Percentiles rank a stretch among this genome's conserved stretches.
These are phyloP conservation scores for Holothuria leucospilota DNA, from an alignment of 53 echinoderm and acorn worm species.

Conservation along the genomic window DNA sequence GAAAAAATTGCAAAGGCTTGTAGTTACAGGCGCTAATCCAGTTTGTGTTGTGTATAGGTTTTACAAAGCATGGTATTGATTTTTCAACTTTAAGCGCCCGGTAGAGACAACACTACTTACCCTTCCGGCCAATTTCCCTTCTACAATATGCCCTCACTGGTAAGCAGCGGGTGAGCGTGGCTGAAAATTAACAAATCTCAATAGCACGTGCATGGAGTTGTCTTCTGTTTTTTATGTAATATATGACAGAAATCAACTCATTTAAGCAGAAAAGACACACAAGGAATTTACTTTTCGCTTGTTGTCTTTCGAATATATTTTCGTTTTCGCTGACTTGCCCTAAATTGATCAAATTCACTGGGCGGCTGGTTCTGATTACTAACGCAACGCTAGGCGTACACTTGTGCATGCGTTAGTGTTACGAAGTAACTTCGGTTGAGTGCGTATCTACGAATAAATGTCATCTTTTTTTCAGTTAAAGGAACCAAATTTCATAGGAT, in stretches of 20 bases:
- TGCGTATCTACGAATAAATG: conserved; percentile 19
- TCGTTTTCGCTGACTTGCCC: conserved; percentile 44
- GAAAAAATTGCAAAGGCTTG: conserved; percentile 24
- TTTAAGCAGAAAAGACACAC: conserved; percentile 24
- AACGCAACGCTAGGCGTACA: conserved; percentile 8
- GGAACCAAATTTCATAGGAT: conserved; percentile 33
- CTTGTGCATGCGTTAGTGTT: conserved; percentile 24
- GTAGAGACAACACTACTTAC: conserved; percentile 32
- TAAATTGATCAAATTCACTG: conserved; percentile 45
- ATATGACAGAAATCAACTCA: conserved; percentile 33
- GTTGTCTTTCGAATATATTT: conserved; percentile 35
- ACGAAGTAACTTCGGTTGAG: conserved; percentile 33
- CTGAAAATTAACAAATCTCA: conserved; percentile 40
- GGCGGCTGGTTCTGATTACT: conserved; percentile 33
- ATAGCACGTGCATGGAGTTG: conserved; percentile 23
- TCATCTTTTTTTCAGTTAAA: conserved; percentile 18
- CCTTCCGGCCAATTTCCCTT: conserved; percentile 24
- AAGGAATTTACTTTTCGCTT: conserved; percentile 13
- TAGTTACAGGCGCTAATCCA: conserved; percentile 49
- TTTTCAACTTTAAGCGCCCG: conserved; percentile 15
- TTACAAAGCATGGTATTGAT: conserved; percentile 39
- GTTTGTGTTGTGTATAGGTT: conserved; percentile 41
- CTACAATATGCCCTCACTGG: conserved; percentile 25
- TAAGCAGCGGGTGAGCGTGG: conserved; percentile 40
- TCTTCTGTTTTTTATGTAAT: conserved; percentile 2